Percentiles rank a stretch among this genome's conserved stretches.
phyloP scores from a whole-genome alignment of 1,140 invertebrate genomes.

The Drosophila prosaltans region DNA sequence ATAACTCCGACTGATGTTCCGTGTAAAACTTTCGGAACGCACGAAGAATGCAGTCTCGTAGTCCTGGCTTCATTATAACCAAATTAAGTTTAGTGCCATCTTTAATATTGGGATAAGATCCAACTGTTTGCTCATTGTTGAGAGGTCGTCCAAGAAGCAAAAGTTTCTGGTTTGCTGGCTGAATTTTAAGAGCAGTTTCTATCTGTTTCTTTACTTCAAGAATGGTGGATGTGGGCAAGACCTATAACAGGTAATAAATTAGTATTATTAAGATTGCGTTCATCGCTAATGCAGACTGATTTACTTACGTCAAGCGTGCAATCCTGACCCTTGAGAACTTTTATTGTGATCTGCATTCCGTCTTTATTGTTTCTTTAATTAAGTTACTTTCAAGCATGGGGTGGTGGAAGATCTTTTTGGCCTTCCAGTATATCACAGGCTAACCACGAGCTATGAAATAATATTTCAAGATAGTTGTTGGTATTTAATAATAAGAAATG shows the following conservation, averaged over 20 bases:
- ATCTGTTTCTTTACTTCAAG: conserved; percentile 84
- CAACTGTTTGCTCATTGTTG: conserved; percentile 83
- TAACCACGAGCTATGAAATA: too few relatives aligned
- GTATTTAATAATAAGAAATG: too few relatives aligned
- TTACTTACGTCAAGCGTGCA: conserved; percentile 82
- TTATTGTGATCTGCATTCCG: conserved; percentile 83
- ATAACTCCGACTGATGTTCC: conserved; percentile 82
- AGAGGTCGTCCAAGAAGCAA: conserved; percentile 83
- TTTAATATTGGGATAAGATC: conserved; percentile 84
- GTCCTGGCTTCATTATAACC: conserved; percentile 84
- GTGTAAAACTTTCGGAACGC: conserved; percentile 84
- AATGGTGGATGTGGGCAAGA: conserved; percentile 81
- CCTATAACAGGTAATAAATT: conserved; percentile 37
- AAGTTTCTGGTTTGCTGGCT: conserved; percentile 83
- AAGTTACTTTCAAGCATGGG: too few relatives aligned
- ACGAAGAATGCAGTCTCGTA: conserved; percentile 79
- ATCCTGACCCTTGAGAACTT: conserved; percentile 84
- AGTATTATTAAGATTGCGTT: neutral
- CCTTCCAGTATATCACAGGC: too few relatives aligned
- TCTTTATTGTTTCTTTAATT: neutral
- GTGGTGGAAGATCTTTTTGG: too few relatives aligned
- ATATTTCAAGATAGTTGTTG: too few relatives aligned
- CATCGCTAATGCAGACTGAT: neutral
- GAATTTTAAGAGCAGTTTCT: conserved; percentile 83
- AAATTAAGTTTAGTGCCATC: conserved; percentile 84